phyloP scores from a whole-genome alignment of 2,888 invertebrate genomes.

The Amorpha juglandis region DNA sequence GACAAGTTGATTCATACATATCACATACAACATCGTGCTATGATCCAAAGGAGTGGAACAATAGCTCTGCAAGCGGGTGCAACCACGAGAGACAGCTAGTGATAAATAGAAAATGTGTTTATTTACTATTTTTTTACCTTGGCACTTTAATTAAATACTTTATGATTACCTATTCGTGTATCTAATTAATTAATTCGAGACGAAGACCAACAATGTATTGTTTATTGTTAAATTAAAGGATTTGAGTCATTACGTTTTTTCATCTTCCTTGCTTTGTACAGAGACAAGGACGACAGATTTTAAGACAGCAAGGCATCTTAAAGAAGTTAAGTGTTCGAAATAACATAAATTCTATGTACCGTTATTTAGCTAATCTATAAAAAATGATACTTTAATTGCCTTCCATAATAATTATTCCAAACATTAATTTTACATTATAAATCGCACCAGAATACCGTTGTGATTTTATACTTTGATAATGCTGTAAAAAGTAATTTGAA shows the following conservation, averaged over 20 bases:
- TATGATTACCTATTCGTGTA: slow-evolving; percentile 22
- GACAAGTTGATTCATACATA: no score
- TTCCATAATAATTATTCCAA: slow-evolving; percentile 1
- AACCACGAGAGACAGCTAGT: no score
- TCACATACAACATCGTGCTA: no score
- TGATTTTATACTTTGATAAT: slow-evolving; percentile 1
- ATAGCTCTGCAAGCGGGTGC: no score
- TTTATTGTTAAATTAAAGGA: slow-evolving; percentile 25
- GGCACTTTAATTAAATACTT: not conserved
- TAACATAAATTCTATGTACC: not conserved
- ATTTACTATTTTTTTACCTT: slow-evolving; percentile 7
- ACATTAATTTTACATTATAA: slow-evolving; percentile 11
- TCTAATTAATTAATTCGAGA: slow-evolving; percentile 4
- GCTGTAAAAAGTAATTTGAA: slow-evolving; percentile 1
- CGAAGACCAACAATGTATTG: slow-evolving; percentile 18
- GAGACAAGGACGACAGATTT: slow-evolving; percentile 19
- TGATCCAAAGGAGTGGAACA: no score
- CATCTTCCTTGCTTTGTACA: slow-evolving; percentile 27
- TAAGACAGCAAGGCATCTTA: not conserved
- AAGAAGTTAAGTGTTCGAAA: not conserved
- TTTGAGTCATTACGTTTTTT: slow-evolving; percentile 23
- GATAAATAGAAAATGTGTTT: not conserved
- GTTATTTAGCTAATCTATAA: slow-evolving; percentile 2
- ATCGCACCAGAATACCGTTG: slow-evolving; percentile 3
- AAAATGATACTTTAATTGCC: not conserved